Base-by-base conservation (phyloP, 2,888 invertebrate genomes). In the Diogma glabrata region DNA sequence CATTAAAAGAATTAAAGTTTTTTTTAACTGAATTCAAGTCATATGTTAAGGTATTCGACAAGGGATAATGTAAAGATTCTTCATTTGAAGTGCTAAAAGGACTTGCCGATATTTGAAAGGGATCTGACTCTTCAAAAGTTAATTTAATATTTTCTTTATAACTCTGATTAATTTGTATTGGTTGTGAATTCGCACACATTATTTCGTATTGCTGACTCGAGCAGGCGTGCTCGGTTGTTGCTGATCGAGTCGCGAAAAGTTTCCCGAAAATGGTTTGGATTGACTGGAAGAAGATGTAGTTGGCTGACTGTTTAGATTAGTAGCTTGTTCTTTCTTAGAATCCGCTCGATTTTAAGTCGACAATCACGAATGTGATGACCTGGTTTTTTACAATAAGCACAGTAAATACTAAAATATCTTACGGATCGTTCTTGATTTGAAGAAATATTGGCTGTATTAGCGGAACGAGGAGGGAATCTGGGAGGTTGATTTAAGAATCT, bases 301-400 rank as follows among this genome's bases (percentile, higher is more conserved):
- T 17, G 38, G 19, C 16, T 38, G 38, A 38, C 16, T 38, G 16
- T 38, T 16, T 38, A 19, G 38, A 38, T n/a, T n/a, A n/a, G n/a
- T n/a, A n/a, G n/a, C n/a, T n/a, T n/a, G n/a, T n/a, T n/a, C n/a
- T 10, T 38, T 38, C 19, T 16, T 38, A 19, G 38, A 38, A 16
- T 38, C 38, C 16, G 38, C 38, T 6, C 16, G 19, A 8, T 16
- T 38, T 38, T 38, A 8, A 17, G 6, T 16, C 38, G 5, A 38
- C 38, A 38, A 17, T 38, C 38, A 38, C 19, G 16, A 19, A 38
- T 38, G 19, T 38, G 38, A 38, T 38, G 38, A 17, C 38, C 38
- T 38, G 16, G 19, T 6, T 17, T 16, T 38, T 38, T 38, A 10
- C 17, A 38, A 16, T 38, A 38, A 6, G 38, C 38, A 38, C 38